phyloP scores from a whole-genome alignment of 1,140 invertebrate genomes.

The Pachyrhynchus sulphureomaculatus region DNA sequence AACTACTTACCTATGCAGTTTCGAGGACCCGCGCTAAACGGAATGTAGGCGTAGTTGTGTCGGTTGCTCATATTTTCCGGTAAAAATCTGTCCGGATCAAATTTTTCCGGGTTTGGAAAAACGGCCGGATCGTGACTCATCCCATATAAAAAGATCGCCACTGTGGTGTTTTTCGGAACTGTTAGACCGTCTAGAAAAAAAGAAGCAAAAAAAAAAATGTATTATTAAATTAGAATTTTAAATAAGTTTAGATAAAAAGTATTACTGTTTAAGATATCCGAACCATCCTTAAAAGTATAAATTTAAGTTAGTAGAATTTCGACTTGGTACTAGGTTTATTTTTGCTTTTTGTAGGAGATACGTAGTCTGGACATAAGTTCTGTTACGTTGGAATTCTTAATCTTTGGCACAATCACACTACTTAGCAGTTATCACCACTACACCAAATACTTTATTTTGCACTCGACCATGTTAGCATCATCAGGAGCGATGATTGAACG shows the following conservation, averaged over 20 bases:
- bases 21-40: conserved; percentile 67
- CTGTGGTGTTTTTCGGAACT: conserved; percentile 36
- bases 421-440: too few relatives aligned
- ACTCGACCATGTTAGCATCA: too few relatives aligned
- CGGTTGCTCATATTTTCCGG: conserved; percentile 56
- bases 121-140: conserved; percentile 34
- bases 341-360: too few relatives aligned
- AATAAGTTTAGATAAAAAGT: neutral
- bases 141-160: conserved; percentile 37
- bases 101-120: conserved; percentile 66
- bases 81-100: conserved; percentile 71
- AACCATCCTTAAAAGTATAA: too few relatives aligned
- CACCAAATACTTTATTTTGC: too few relatives aligned
- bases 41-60: conserved; percentile 61
- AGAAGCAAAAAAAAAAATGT: neutral
- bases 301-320: too few relatives aligned
- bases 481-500: too few relatives aligned
- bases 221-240: neutral
- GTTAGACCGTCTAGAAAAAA: conserved; percentile 34
- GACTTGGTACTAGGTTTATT: too few relatives aligned
- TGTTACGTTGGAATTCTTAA: too few relatives aligned
- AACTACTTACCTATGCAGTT: conserved; percentile 63
- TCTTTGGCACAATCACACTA: too few relatives aligned
- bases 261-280: neutral
- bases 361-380: too few relatives aligned